A percentile compares a stretch with the other conserved stretches of the same genome.
phyloP scores from a whole-genome alignment of 2,113 vertebrate genomes.

The Proterorhinus semilunaris region DNA sequence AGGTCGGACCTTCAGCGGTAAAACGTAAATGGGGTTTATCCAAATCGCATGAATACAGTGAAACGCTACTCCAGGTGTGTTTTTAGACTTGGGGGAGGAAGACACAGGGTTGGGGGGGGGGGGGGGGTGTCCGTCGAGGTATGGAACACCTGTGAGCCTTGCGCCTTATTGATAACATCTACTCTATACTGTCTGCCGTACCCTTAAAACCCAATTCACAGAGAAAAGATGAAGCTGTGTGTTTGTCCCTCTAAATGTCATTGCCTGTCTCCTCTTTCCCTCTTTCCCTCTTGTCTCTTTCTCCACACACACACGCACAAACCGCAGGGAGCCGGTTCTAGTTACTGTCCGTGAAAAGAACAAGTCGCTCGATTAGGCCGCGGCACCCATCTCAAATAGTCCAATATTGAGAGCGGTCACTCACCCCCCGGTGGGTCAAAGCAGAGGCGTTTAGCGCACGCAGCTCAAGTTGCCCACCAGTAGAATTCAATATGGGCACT shows the following conservation, averaged over 20 bases:
- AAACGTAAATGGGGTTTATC: too few relatives aligned
- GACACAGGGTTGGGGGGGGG: too few relatives aligned
- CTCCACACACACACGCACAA: constrained; percentile 7
- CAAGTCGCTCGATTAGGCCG: constrained; percentile 55
- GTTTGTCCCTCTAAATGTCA: constrained; percentile 55
- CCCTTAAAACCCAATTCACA: constrained; percentile 50
- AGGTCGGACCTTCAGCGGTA: too few relatives aligned
- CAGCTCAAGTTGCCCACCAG: constrained; percentile 63
- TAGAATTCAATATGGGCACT: constrained; percentile 55
- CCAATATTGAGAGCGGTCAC: constrained; percentile 39
- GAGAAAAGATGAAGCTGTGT: constrained; percentile 52
- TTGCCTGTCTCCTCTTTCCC: constrained; percentile 49
- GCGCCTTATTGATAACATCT: too few relatives aligned
- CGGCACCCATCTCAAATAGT: constrained; percentile 45
- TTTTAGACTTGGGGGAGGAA: too few relatives aligned
- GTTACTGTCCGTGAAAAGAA: constrained; percentile 56
- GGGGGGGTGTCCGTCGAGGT: too few relatives aligned
- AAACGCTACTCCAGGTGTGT: too few relatives aligned
- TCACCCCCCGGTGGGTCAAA: constrained; percentile 29
- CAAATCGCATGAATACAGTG: too few relatives aligned
- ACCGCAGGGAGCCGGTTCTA: constrained; percentile 42
- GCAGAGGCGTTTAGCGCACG: constrained; percentile 36
- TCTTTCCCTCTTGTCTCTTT: constrained; percentile 40
- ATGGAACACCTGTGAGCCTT: too few relatives aligned
- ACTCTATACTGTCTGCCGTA: not conserved